phyloP scores from a whole-genome alignment of 2,113 vertebrate species.

The Ramphastos sulfuratus region DNA sequence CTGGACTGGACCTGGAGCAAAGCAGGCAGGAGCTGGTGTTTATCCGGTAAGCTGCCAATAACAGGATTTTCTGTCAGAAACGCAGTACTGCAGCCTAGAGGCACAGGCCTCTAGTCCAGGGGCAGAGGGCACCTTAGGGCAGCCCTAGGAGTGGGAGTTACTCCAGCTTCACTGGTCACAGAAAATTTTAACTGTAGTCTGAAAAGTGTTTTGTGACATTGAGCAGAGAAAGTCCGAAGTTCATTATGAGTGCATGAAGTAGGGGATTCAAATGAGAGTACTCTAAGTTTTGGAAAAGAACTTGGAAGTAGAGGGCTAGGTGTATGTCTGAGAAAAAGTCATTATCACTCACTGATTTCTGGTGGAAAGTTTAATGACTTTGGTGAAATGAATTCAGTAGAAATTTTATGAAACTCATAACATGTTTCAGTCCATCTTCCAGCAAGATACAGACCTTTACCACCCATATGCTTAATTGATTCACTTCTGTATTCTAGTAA shows the following conservation, averaged over 20 bases:
- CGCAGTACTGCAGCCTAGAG: not conserved
- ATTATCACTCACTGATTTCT: not conserved
- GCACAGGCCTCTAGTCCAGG: accelerated
- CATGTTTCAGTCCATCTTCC: not conserved
- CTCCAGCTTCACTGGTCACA: accelerated
- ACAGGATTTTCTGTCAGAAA: not conserved
- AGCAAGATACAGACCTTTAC: not conserved
- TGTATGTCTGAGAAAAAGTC: not conserved
- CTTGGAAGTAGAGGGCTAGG: not conserved
- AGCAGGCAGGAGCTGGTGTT: not conserved
- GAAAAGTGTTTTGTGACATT: not conserved
- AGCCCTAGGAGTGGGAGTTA: not conserved
- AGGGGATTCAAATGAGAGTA: not conserved
- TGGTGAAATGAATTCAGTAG: not conserved
- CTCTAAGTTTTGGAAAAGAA: not conserved
- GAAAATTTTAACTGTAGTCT: not conserved
- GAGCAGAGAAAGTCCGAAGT: not conserved
- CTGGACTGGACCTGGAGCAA: not conserved
- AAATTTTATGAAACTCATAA: not conserved
- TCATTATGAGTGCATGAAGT: not conserved
- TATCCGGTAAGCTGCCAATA: accelerated
- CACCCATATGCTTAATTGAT: not conserved
- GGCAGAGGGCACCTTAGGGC: not conserved
- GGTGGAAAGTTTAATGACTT: not conserved
- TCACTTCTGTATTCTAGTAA: not conserved